phyloP scores from a whole-genome alignment of 2,113 vertebrate genomes.

The Oenanthe melanoleuca region DNA sequence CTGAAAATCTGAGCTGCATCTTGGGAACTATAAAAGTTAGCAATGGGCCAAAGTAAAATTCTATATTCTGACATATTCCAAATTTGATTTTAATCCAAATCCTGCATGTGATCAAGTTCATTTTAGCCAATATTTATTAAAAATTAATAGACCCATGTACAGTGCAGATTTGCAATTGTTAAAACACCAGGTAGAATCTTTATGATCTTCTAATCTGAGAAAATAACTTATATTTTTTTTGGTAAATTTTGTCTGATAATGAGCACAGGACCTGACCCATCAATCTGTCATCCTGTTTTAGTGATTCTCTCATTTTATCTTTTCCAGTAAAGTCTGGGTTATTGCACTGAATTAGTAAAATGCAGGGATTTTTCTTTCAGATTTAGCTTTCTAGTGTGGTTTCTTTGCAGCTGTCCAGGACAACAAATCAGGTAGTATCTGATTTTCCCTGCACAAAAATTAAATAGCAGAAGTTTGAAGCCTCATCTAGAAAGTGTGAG shows the following conservation, averaged over 20 bases:
- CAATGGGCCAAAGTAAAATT: not conserved
- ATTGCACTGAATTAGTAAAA: not conserved
- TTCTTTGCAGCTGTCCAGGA: not conserved
- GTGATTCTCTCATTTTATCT: not conserved
- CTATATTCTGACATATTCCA: not conserved
- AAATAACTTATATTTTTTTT: not conserved
- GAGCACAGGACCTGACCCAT: not conserved
- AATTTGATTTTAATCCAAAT: not conserved
- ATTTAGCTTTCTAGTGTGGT: not conserved
- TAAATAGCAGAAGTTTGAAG: not conserved
- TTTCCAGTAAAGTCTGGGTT: not conserved
- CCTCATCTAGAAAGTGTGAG: not conserved
- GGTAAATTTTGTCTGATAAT: not conserved
- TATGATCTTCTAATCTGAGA: not conserved
- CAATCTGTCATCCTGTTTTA: not conserved
- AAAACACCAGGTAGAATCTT: not conserved
- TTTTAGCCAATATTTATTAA: not conserved
- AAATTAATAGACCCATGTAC: fast-evolving
- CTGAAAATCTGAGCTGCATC: conserved; percentile 10
- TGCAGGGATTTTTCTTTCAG: not conserved
- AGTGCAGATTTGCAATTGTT: not conserved
- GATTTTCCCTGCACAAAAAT: not conserved
- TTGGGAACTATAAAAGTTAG: conserved; percentile 14
- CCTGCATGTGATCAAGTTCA: not conserved
- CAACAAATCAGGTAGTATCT: not conserved